Evolutionary conservation across 2,797 vertebrate genomes (phyloP).

Genomic region (Cheirogaleus major): DNA sequence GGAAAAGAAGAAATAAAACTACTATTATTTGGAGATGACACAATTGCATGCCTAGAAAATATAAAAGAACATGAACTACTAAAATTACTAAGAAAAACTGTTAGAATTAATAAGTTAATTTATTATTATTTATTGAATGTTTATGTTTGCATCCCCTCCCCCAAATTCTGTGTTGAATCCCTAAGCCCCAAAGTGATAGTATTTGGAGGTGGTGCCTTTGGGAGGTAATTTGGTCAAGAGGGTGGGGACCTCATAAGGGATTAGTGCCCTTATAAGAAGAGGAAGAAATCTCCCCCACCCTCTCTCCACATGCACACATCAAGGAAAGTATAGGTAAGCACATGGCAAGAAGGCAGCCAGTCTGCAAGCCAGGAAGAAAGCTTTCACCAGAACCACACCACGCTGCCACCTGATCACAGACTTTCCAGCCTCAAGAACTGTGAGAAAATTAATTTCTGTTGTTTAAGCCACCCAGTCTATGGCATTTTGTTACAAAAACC

Average conservation of each 20-base stretch:
- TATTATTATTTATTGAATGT: not conserved
- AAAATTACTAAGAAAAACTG: not conserved
- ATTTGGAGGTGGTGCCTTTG: not conserved
- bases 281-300: not conserved
- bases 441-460: not conserved
- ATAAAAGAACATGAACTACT: not conserved
- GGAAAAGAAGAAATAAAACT: not conserved
- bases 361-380: not conserved
- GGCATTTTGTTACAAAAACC: not conserved
- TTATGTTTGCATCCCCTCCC: not conserved
- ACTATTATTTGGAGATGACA: not conserved
- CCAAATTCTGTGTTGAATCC: not conserved
- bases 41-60: not conserved
- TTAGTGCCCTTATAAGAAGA: not conserved
- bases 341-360: not conserved
- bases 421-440: not conserved
- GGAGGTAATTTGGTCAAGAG: not conserved
- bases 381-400: not conserved
- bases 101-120: not conserved
- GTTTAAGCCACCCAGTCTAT: not conserved
- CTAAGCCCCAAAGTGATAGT: not conserved
- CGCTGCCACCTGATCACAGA: not conserved
- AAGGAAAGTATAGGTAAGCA: not conserved
- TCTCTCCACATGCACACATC: no score
- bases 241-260: not conserved